Evolutionary conservation across 2,888 invertebrate genomes (phyloP).

Genomic region (Julus scandinavius): DNA sequence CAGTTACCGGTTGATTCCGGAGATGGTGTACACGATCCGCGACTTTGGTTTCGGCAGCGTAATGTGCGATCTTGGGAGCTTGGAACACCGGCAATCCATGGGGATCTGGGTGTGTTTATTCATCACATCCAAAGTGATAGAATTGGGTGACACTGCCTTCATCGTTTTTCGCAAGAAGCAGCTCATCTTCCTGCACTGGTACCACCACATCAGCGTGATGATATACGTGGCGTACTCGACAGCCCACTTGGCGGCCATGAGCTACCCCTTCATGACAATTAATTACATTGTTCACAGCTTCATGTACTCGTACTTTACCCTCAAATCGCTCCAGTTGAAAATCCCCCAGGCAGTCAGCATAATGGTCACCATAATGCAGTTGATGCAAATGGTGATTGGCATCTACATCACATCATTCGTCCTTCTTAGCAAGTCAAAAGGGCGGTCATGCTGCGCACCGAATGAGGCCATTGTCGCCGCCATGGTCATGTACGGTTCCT

Average conservation of each 20-base stretch:
- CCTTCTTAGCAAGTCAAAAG: not conserved
- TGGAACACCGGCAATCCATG: not conserved
- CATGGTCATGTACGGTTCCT: not conserved
- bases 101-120: not conserved
- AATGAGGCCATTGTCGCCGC: not conserved
- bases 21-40: not conserved
- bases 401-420: not conserved
- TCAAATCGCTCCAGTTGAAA: not conserved
- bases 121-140: not conserved
- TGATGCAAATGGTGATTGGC: not conserved
- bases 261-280: not conserved
- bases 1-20: not conserved
- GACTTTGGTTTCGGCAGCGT: not conserved
- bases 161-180: not conserved
- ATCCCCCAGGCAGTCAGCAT: not conserved
- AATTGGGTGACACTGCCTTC: not conserved
- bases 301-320: not conserved
- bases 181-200: conserved; percentile 1
- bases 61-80: not conserved
- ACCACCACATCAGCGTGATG: not conserved
- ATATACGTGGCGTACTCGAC: not conserved
- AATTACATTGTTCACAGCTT: not conserved
- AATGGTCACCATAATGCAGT: not conserved
- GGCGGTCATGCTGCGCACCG: not conserved
- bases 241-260: not conserved